A percentile compares a stretch with the other conserved stretches of the same genome.
Evolutionary conservation across 92 coral and sea anemone species (phyloP).

Genomic region (Palythoa grandis): DNA sequence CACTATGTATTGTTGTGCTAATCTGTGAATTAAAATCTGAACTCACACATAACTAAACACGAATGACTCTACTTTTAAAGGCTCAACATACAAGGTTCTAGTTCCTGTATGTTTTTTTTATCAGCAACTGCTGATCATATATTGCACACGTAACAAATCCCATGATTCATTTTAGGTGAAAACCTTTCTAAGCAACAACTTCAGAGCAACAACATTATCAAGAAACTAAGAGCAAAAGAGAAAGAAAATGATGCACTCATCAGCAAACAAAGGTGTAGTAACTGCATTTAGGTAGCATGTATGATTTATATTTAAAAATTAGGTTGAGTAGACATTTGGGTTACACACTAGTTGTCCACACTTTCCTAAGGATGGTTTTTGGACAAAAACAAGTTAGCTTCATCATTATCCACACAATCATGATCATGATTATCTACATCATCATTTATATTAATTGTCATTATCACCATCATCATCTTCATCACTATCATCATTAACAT

Average conservation of each 20-base stretch:
- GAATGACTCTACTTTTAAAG: too few species aligned
- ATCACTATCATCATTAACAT: not conserved
- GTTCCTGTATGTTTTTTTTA: too few species aligned
- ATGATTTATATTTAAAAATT: not conserved
- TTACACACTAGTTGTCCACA: too few species aligned
- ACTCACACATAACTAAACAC: too few species aligned
- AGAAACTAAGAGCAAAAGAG: conserved; percentile 92
- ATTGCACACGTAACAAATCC: not conserved
- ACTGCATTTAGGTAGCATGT: not conserved
- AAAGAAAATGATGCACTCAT: conserved; percentile 82
- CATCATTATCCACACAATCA: not conserved
- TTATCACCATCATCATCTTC: not conserved
- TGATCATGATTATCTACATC: not conserved
- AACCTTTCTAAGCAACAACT: conserved; percentile 95
- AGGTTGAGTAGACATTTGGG: not conserved
- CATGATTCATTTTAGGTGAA: conserved; percentile 69
- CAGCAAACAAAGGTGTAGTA: conserved; percentile 72
- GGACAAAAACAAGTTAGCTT: not conserved
- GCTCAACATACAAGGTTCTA: too few species aligned
- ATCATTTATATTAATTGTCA: not conserved
- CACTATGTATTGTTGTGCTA: too few species aligned
- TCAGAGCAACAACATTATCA: conserved; percentile 88
- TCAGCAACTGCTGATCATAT: too few species aligned
- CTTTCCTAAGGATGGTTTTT: too few species aligned
- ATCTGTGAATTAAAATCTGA: too few species aligned